Base-by-base conservation (phyloP, 2,113 vertebrate genomes). In the Etheostoma spectabile region DNA sequence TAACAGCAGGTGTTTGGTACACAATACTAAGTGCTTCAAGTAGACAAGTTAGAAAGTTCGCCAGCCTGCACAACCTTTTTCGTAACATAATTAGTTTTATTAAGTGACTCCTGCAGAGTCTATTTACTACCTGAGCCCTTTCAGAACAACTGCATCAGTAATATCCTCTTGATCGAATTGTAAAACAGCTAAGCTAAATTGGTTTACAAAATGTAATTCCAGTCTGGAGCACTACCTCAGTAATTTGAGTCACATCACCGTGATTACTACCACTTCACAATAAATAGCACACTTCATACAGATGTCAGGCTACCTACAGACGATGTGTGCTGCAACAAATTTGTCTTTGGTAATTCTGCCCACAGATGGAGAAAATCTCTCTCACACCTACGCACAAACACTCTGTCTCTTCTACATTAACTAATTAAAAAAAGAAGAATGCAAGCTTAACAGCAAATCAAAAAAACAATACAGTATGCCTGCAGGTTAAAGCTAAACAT, bases 191-290 rank as follows among this genome's bases (percentile, higher is more conserved):
- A 53, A 11, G 65, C 75, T 83, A 81, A 90, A 88, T 85, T 78
- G 80, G 51, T 90, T 90, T 65, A 73, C 72, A 83, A 78, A 91
- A 89, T 83, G 84, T 79, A 83, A 89, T 91, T 82, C 70, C 76
- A 81, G 75, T 83, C 69, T 84, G 63, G 86, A 88, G 88, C 72
- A 73, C 66, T 76, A 90, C 77, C 82, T 87, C 53, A 21, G 88
- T 84, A 88, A 91, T 91, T 79, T 83, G 82, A 87, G 70, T 78
- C 86, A 85, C 90, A 90, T 89, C 87, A 72, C 5, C 1, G 74
- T 91, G 86, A 91, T 89, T 90, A 89, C 84, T 53, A 87, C 80
- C 84, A 85, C 84, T 91, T 89, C 66, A 84, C 78, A 84, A 90
- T 88, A 86, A 88, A 89, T 83, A 87, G 78, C 74, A 53, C 80